Evolutionary conservation across 2,797 vertebrate species (phyloP).

Genomic region (Spheniscus humboldti): DNA sequence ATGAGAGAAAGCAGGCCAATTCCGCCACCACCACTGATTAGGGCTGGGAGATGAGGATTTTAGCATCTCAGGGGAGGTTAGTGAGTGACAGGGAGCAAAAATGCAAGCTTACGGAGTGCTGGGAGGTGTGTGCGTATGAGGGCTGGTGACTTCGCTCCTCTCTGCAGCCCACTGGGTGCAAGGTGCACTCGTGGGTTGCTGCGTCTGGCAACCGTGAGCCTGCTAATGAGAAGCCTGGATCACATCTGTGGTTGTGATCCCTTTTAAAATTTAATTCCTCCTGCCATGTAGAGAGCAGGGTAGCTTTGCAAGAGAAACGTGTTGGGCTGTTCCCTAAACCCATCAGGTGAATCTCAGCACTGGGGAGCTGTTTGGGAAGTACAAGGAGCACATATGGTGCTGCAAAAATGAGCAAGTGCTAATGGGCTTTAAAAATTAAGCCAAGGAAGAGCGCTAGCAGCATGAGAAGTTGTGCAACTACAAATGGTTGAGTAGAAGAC

Average conservation of each 20-base stretch:
- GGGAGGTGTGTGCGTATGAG: not conserved
- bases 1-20: not conserved
- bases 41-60: not conserved
- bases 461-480: not conserved
- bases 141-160: not conserved
- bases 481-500: not conserved
- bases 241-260: not conserved
- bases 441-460: not conserved
- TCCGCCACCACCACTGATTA: not conserved
- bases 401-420: not conserved
- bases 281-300: not conserved
- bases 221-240: not conserved
- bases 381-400: not conserved
- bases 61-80: not conserved
- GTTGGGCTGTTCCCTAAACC: not conserved
- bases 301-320: not conserved
- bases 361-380: not conserved
- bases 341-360: not conserved
- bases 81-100: not conserved
- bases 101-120: fast-evolving
- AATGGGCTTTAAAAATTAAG: not conserved
- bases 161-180: not conserved
- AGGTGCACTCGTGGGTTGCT: not conserved
- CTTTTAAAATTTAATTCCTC: not conserved
- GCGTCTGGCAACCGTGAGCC: not conserved